Base-by-base conservation (phyloP, 2,888 invertebrate genomes). In the Achlya flavicornis region DNA sequence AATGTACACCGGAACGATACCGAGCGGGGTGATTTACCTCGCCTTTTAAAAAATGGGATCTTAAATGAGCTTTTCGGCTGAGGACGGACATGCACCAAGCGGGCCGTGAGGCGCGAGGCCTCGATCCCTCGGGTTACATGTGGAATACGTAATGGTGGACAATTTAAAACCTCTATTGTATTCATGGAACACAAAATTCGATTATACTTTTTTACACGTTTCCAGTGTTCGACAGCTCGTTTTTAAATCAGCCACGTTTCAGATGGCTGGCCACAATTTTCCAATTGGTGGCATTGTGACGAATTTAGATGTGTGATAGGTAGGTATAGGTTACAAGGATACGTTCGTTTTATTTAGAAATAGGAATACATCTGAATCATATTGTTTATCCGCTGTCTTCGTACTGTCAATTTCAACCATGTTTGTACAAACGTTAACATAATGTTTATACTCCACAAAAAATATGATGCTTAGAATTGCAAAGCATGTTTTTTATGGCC, bases 61-160 rank as follows among this genome's bases (percentile, higher is more conserved):
- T 53, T 53, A 53, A 53, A 53, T 53, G 19, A 53, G 53, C 16
- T 19, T 19, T 53, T 53, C 7, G 10, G 53, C 16, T 53, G 19
- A 53, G 53, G 19, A 19, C 19, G 19, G 16, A 53, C 53, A n/a
- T 53, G 53, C 16, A 2, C 19, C 19, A 19, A 19, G 53, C 53
- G 6, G 19, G 19, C 10, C 8, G 53, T 10, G 53, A 19, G 19
- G 3, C 3, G 53, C 53, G 53, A 19, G 53, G 19, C 10, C n/a
- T 48, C 8, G 53, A 53, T 4, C 19, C 19, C 10, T n/a, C 4
- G n/a, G 46, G 19, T 19, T 53, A 8, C 53, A 19, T n/a, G 46
- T 46, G 46, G 53, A 53, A 53, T 53, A 53, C 19, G 53, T 53
- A 19, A 53, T 53, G 53, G 53, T 53, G 53, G 10, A 53, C 53